Conservation (phyloP, 2,888 invertebrate genomes). For the Cyrtodaria siliqua region DNA sequence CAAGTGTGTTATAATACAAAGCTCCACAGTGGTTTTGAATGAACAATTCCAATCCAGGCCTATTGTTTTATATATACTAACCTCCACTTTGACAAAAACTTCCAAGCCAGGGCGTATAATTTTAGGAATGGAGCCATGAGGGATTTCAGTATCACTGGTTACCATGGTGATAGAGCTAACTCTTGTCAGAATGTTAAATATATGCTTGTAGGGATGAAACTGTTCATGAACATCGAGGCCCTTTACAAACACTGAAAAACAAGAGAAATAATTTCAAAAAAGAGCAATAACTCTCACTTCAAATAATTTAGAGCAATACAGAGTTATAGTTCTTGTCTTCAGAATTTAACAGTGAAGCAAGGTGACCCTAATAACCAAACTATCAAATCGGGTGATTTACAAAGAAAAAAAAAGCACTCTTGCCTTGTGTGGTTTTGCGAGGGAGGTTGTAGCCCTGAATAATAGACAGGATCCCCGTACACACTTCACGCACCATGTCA, state of each 20-base stretch:
- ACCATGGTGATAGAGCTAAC: conserved; percentile 17
- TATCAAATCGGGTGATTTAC: too few species aligned
- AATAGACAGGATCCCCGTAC: conserved; percentile 50
- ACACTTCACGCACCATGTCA: conserved; percentile 39
- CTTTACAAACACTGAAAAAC: conserved; percentile 39
- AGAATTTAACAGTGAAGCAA: too few species aligned
- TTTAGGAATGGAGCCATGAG: not conserved
- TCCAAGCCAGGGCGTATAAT: not conserved
- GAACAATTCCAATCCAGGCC: too few species aligned
- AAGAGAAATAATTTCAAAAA: not conserved
- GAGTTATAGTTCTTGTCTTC: too few species aligned
- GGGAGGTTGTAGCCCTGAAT: conserved; percentile 55
- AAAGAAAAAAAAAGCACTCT: not conserved
- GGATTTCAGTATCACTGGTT: conserved; percentile 12
- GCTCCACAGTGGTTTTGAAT: too few species aligned
- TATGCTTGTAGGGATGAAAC: not conserved
- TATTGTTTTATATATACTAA: too few species aligned
- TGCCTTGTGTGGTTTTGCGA: conserved; percentile 53
- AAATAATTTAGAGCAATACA: too few species aligned
- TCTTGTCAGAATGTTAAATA: conserved; percentile 13
- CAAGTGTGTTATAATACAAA: too few species aligned
- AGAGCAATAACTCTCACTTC: not conserved
- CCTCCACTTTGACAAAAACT: not conserved
- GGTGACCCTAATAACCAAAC: too few species aligned
- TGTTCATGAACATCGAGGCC: not conserved